These are phyloP conservation scores for Ambastaia sidthimunki DNA, from an alignment of 2,797 vertebrate species.

Conservation along the genomic window DNA sequence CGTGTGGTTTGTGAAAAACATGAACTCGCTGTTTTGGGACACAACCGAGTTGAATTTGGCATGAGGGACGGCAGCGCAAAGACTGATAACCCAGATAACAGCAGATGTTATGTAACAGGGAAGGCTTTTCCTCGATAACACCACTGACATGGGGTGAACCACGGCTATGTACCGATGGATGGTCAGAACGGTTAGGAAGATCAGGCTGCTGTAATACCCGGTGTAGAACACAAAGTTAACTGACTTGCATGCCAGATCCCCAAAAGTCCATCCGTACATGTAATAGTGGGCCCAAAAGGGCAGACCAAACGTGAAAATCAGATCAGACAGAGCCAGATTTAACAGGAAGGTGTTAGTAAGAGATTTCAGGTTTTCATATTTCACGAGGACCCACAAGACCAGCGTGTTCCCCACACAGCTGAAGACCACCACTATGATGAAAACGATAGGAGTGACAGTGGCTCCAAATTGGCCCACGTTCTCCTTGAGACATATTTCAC, in stretches of 20 bases:
- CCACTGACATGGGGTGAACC: slow-evolving; percentile 80
- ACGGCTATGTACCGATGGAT: slow-evolving; percentile 86
- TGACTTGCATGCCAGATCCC: slow-evolving; percentile 80
- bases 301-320: slow-evolving; percentile 85
- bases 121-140: slow-evolving; percentile 70
- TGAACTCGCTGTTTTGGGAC: rapidly evolving
- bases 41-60: slow-evolving; percentile 67
- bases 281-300: slow-evolving; percentile 84
- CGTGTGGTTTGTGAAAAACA: rapidly evolving
- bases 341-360: slow-evolving; percentile 89
- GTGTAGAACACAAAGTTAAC: slow-evolving; percentile 81
- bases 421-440: slow-evolving; percentile 79
- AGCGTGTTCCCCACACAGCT: slow-evolving; percentile 87
- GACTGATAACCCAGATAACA: slow-evolving; percentile 80
- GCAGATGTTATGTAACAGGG: slow-evolving; percentile 68
- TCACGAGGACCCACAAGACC: slow-evolving; percentile 84
- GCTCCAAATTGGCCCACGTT: slow-evolving; percentile 61
- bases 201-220: slow-evolving; percentile 88
- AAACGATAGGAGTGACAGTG: slow-evolving; percentile 74
- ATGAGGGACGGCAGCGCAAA: slow-evolving; percentile 76
- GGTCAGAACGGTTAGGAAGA: slow-evolving; percentile 89
- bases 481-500: slow-evolving; percentile 70
- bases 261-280: slow-evolving; percentile 81
- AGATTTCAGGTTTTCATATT: slow-evolving; percentile 86
- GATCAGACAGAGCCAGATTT: slow-evolving; percentile 89